Evolutionary conservation across 1,140 invertebrate species (phyloP), one percentile per base, ranked within the genome.

Genomic region (Ganaspis sp.): DNA sequence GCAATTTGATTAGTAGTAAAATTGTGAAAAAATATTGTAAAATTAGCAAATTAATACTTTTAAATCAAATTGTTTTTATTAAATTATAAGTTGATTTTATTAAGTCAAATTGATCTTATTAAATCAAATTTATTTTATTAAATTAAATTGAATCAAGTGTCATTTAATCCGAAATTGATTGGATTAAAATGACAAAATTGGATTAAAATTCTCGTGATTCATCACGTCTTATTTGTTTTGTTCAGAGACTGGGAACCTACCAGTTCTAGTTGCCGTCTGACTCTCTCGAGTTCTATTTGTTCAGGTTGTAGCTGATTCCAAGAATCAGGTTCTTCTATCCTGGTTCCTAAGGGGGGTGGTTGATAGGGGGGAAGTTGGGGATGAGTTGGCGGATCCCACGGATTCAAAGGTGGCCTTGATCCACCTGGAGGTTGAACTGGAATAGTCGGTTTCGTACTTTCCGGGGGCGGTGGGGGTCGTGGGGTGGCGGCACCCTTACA

Each of bases 401-500:
- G 58, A 64, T 64, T 64, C 1, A 29, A 11, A 29, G 58, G 58
- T n/a, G 26, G 15, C 12, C 58, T n/a, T 64, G 29, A 6, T 34
- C 6, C 29, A 34, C 29, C 29, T 34, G 58, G 15, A 29, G 58
- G 58, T 29, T 12, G 23, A 29, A 29, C 8, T 29, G 58, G 23
- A 34, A 26, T 9, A 29, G 58, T 64, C 23, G 58, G 58, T 29
- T 26, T 15, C 11, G 58, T 64, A 64, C 2, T 64, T 29, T 64
- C 58, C 5, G 76, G 75, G 37, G 49, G 72, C 15, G 21, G 45
- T 19, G 85, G 76, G 23, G 76, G 77, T 9, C 83, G 84, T 9
- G 81, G 83, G 21, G 86, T 85, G 4, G 86, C 83, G 38, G 87
- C 79, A 19, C 87, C 87, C 69, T 83, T 82, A 79, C 93, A 94